Percentiles rank a stretch among this genome's conserved stretches.
phyloP scores from a whole-genome alignment of 1,140 invertebrate species.

The Aethina tumida region DNA sequence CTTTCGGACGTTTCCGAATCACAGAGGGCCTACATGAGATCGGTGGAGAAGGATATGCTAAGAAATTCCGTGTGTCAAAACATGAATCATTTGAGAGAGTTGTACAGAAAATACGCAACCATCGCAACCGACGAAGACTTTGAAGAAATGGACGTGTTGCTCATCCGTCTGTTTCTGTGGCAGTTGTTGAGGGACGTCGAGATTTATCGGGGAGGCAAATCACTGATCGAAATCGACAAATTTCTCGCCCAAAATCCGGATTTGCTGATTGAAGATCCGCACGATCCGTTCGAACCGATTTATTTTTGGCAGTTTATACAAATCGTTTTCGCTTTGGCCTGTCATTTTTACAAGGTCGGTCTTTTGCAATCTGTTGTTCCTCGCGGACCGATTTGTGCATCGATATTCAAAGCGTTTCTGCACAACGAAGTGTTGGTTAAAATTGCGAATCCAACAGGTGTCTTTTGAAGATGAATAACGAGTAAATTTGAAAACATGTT shows the following conservation, averaged over 20 bases:
- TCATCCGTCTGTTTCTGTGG: slow-evolving; percentile 46
- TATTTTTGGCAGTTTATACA: slow-evolving; percentile 51
- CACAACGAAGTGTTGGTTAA: slow-evolving; percentile 37
- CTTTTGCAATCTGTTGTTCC: slow-evolving; percentile 27
- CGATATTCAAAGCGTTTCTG: slow-evolving; percentile 41
- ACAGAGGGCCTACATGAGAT: too few species aligned
- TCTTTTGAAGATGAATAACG: background rate
- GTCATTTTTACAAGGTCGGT: slow-evolving; percentile 26
- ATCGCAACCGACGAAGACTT: slow-evolving; percentile 5
- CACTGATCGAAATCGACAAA: slow-evolving; percentile 41
- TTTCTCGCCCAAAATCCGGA: slow-evolving; percentile 36
- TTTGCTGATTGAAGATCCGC: slow-evolving; percentile 35
- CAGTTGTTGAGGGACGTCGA: slow-evolving; percentile 44
- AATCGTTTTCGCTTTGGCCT: slow-evolving; percentile 40
- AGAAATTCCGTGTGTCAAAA: too few species aligned
- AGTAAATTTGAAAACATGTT: background rate
- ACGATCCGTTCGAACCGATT: slow-evolving; percentile 46
- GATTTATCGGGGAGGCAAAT: slow-evolving; percentile 37
- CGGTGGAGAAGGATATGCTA: too few species aligned
- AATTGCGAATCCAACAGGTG: slow-evolving; percentile 35
- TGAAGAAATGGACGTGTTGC: slow-evolving; percentile 8
- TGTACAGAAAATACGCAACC: slow-evolving; percentile 13
- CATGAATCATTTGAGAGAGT: slow-evolving; percentile 8
- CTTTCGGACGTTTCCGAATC: too few species aligned
- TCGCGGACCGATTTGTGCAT: slow-evolving; percentile 33